Conservation (phyloP, 1,140 invertebrate species). For the Diuraphis noxia region DNA sequence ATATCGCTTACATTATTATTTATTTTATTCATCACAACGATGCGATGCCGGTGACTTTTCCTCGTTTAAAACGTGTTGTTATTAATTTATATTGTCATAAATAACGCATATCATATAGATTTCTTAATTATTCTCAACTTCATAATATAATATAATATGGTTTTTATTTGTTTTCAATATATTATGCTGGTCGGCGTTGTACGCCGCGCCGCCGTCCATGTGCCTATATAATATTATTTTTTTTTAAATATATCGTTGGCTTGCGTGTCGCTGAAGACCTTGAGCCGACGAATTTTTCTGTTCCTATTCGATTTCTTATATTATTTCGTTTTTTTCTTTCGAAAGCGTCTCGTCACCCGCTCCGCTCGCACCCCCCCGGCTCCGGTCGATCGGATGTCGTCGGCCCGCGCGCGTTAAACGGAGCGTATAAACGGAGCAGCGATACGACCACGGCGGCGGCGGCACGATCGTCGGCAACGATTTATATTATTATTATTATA, state of each 20-base stretch:
- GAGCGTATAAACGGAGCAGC: slow-evolving; percentile 19
- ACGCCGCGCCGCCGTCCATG: neutral
- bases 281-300: slow-evolving; percentile 4
- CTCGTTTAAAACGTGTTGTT: neutral
- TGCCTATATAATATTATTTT: no score
- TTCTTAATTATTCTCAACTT: neutral
- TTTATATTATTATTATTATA: neutral
- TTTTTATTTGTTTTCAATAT: neutral
- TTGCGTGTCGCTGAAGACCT: neutral
- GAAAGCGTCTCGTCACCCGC: neutral
- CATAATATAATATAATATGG: neutral
- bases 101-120: neutral
- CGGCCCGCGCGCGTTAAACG: slow-evolving; percentile 9
- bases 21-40: neutral
- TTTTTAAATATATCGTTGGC: neutral
- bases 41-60: neutral
- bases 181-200: neutral
- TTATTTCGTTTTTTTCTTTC: no score
- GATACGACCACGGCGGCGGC: neutral
- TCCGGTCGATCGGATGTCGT: neutral
- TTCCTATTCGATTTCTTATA: neutral
- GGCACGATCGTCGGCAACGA: neutral
- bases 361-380: neutral
- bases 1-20: neutral
- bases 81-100: neutral